phyloP scores from a whole-genome alignment of 2,797 vertebrate genomes.

The Picus viridis region DNA sequence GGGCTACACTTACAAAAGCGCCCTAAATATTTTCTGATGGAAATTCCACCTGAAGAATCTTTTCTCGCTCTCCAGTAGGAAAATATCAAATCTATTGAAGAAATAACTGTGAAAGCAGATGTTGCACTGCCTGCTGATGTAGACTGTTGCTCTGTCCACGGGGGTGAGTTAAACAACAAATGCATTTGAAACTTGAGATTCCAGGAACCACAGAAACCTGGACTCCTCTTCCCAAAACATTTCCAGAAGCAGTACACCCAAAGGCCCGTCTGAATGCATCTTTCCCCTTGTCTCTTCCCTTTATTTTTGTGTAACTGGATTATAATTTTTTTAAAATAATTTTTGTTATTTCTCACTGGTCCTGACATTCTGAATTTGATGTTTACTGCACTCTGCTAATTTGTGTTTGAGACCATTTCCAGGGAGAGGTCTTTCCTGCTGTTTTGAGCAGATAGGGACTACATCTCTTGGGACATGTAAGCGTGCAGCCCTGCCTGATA shows the following conservation, averaged over 20 bases:
- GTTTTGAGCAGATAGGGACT: conserved; percentile 1
- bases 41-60: neutral
- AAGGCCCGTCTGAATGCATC: neutral
- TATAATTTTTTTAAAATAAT: neutral
- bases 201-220: neutral
- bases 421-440: neutral
- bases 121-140: neutral
- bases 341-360: neutral
- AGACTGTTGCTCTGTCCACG: neutral
- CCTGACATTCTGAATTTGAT: neutral
- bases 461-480: neutral
- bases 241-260: neutral
- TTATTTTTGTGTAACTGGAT: neutral
- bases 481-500: neutral
- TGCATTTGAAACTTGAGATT: neutral
- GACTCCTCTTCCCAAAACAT: neutral
- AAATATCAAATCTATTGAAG: neutral
- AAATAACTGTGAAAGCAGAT: neutral
- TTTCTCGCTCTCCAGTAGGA: neutral
- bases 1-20: neutral
- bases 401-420: neutral
- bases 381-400: neutral
- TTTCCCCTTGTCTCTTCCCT: neutral
- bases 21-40: neutral
- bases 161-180: neutral